These are phyloP conservation scores for Iselma pallidipennis DNA, from an alignment of 2,888 invertebrate genomes.

Conservation along the genomic window DNA sequence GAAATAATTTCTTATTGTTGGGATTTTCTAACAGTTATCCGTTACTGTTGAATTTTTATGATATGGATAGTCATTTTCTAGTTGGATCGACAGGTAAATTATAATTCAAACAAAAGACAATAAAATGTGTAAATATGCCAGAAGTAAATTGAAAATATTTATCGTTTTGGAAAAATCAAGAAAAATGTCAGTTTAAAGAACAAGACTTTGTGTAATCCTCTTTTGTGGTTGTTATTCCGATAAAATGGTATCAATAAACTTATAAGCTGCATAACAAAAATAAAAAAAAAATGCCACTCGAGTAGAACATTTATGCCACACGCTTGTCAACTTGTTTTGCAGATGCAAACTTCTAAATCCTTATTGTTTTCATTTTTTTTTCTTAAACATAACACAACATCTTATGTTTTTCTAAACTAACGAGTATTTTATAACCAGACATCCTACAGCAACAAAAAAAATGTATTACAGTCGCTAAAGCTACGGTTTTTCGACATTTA, in stretches of 20 bases:
- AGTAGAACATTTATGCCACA: background rate
- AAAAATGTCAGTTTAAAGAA: too few relatives aligned
- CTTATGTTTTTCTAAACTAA: conserved; percentile 3
- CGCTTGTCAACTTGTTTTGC: background rate
- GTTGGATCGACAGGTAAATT: too few relatives aligned
- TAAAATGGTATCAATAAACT: too few relatives aligned
- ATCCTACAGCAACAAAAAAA: background rate
- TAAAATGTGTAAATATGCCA: background rate
- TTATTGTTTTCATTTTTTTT: conserved; percentile 1
- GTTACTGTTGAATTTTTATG: background rate
- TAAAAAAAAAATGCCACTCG: too few relatives aligned
- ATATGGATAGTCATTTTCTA: background rate
- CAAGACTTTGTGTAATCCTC: too few relatives aligned
- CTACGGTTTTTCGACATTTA: background rate
- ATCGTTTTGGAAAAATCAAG: too few relatives aligned
- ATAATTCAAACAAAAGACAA: background rate
- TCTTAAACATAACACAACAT: conserved; percentile 6
- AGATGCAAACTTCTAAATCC: conserved; percentile 6
- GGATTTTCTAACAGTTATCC: background rate
- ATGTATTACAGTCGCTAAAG: background rate
- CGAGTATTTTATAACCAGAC: conserved; percentile 8
- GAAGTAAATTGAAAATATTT: too few relatives aligned
- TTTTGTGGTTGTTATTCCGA: too few relatives aligned
- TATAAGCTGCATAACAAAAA: too few relatives aligned
- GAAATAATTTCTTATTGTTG: background rate